Evolutionary conservation across 1,140 invertebrate species (phyloP).

Genomic region (Drosophila persimilis): DNA sequence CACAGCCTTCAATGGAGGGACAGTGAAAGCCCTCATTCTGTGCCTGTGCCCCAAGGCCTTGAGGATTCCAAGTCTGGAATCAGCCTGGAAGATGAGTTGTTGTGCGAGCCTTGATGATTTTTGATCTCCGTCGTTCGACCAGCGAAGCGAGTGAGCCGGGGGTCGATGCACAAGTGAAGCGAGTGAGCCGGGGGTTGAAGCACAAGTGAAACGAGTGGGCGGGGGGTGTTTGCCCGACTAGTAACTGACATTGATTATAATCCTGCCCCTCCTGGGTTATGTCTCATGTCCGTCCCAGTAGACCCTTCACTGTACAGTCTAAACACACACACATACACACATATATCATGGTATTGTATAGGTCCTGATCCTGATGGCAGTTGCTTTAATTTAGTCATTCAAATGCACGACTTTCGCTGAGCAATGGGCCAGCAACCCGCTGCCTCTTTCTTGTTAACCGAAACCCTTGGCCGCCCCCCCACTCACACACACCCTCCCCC

Average conservation of each 20-base stretch:
- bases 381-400: conserved; percentile 40
- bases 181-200: too few relatives aligned
- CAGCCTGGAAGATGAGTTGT: too few relatives aligned
- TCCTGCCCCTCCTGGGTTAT: too few relatives aligned
- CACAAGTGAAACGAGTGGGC: too few relatives aligned
- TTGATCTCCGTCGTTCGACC: too few relatives aligned
- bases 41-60: neutral
- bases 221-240: too few relatives aligned
- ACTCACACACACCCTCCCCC: neutral
- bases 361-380: conserved; percentile 1
- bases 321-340: neutral
- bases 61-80: too few relatives aligned
- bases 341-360: conserved; percentile 21
- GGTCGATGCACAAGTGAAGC: too few relatives aligned
- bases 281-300: too few relatives aligned
- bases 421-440: neutral
- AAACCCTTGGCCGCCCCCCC: neutral
- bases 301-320: neutral
- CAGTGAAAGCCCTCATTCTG: neutral
- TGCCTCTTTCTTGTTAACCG: conserved; percentile 38
- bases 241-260: too few relatives aligned
- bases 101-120: too few relatives aligned
- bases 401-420: conserved; percentile 19
- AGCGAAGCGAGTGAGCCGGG: too few relatives aligned
- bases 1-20: neutral